Conservation (phyloP, 1,140 invertebrate genomes). For the Drosophila dunni region DNA sequence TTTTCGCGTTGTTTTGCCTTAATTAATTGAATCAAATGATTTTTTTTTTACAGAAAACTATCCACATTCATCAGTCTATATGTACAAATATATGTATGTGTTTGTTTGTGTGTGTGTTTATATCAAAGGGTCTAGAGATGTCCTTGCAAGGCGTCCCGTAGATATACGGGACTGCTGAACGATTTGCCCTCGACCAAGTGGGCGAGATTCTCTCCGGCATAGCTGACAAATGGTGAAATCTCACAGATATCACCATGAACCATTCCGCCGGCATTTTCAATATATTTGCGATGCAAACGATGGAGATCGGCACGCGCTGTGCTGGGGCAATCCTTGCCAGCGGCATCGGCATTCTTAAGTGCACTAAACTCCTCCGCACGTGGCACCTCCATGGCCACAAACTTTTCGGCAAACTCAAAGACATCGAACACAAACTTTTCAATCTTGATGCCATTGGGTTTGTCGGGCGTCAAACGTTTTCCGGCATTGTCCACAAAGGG, state of each 20-base stretch:
- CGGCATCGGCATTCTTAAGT: conserved; percentile 96
- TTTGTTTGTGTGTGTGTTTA: background rate
- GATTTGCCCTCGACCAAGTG: conserved; percentile 88
- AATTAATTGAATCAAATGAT: conserved; percentile 21
- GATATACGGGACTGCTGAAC: conserved; percentile 89
- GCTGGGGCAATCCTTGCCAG: conserved; percentile 95
- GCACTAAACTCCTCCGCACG: conserved; percentile 98
- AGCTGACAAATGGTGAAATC: conserved; percentile 96
- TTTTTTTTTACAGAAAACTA: conserved; percentile 44
- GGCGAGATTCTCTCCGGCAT: conserved; percentile 93
- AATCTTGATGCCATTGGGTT: conserved; percentile 98
- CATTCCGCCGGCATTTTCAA: conserved; percentile 93
- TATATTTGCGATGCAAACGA: conserved; percentile 92
- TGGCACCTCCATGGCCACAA: conserved; percentile 97
- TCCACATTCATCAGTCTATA: conserved; percentile 68
- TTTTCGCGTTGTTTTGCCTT: conserved; percentile 38
- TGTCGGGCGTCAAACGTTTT: conserved; percentile 89
- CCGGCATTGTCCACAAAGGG: conserved; percentile 92
- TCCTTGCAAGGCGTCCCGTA: conserved; percentile 81
- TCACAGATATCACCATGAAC: conserved; percentile 91
- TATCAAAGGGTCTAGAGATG: conserved; percentile 55
- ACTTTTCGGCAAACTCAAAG: conserved; percentile 95
- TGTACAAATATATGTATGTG: conserved; percentile 31
- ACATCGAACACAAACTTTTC: conserved; percentile 99
- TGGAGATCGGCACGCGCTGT: conserved; percentile 93